Conservation (phyloP, 2,113 vertebrate genomes). For the Seriola quinqueradiata region DNA sequence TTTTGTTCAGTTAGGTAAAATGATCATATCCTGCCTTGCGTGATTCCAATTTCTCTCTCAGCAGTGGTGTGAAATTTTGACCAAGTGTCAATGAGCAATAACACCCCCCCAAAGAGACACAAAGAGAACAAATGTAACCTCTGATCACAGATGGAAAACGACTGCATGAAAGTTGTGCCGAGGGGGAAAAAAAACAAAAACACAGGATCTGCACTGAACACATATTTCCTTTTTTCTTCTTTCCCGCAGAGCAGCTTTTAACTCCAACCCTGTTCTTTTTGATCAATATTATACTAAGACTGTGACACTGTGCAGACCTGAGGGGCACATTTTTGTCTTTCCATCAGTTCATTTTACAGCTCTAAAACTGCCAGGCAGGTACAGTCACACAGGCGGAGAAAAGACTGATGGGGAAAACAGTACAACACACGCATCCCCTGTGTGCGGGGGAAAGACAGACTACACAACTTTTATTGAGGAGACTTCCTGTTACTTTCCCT, state of each 20-base stretch:
- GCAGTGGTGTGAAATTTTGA: slow-evolving; percentile 20
- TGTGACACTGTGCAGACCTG: background rate
- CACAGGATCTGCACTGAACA: background rate
- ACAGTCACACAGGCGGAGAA: background rate
- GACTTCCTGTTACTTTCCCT: background rate
- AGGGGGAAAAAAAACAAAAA: background rate
- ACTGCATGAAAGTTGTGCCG: background rate
- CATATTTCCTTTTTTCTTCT: background rate
- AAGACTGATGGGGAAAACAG: background rate
- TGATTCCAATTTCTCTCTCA: slow-evolving; percentile 23
- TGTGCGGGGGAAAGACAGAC: too few species aligned
- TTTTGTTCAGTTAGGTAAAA: slow-evolving; percentile 4
- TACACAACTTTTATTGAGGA: background rate
- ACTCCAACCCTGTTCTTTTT: background rate
- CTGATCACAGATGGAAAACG: background rate
- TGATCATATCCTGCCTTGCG: background rate
- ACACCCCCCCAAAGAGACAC: background rate
- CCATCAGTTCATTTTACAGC: background rate
- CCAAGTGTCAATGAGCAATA: slow-evolving; percentile 26
- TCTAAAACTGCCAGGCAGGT: background rate
- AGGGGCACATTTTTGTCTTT: background rate
- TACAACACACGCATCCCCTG: background rate
- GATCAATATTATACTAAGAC: slow-evolving; percentile 22
- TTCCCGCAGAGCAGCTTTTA: background rate
- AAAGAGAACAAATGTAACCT: slow-evolving; percentile 17